A percentile compares a stretch with the other conserved stretches of the same genome.
Conservation (phyloP, 2,113 vertebrate species). For the Hyla sarda region DNA sequence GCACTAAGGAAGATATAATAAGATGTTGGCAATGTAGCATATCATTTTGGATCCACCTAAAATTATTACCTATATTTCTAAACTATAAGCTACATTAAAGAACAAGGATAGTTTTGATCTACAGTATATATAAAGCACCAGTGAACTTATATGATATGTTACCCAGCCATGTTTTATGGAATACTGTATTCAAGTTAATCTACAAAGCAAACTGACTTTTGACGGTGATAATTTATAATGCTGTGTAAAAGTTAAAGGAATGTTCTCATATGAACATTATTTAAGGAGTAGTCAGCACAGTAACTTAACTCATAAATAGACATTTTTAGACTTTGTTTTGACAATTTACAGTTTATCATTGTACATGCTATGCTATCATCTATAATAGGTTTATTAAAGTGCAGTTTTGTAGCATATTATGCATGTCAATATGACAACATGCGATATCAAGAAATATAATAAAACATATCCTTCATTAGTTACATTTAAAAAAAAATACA, state of each 20-base stretch:
- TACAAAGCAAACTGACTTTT: background rate
- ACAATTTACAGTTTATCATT: too few relatives aligned
- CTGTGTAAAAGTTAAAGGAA: background rate
- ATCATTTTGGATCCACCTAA: conserved; percentile 67
- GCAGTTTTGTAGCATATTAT: too few relatives aligned
- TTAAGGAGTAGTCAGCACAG: background rate
- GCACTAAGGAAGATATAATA: conserved; percentile 82
- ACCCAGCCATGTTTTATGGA: background rate
- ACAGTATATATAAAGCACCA: conserved; percentile 16
- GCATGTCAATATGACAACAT: too few relatives aligned
- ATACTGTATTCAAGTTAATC: background rate
- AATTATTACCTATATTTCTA: conserved; percentile 46
- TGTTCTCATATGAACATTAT: background rate
- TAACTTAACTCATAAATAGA: background rate
- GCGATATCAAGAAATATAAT: too few relatives aligned
- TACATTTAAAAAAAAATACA: too few relatives aligned
- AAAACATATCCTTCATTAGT: too few relatives aligned
- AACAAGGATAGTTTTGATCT: conserved; percentile 28
- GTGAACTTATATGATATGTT: background rate
- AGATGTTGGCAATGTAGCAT: conserved; percentile 71
- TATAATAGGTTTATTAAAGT: too few relatives aligned
- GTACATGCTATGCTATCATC: too few relatives aligned
- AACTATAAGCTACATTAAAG: conserved; percentile 45
- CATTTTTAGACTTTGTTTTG: background rate
- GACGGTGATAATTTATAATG: background rate